phyloP scores from a whole-genome alignment of 2,888 invertebrate genomes.

The Chymomyza caudatula region DNA sequence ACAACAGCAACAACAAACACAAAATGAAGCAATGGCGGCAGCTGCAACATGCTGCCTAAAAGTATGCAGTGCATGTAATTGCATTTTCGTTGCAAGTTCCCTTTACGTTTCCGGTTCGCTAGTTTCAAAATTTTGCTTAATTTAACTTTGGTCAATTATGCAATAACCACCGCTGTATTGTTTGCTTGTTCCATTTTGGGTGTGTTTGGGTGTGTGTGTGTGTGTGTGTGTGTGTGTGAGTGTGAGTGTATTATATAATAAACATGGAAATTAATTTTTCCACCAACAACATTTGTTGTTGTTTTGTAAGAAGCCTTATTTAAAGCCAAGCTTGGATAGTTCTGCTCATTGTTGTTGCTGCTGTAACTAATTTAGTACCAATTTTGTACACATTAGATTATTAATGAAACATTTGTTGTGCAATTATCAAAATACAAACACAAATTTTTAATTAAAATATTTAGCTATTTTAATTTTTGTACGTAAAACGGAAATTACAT shows the following conservation, averaged over 20 bases:
- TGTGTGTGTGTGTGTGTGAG: conserved; percentile 17
- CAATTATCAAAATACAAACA: conserved; percentile 48
- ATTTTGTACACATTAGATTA: conserved; percentile 66
- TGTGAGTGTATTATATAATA: conserved; percentile 13
- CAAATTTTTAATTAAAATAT: conserved; percentile 60
- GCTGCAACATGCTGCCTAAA: conserved; percentile 31
- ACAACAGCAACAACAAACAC: conserved; percentile 13
- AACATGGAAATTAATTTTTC: conserved; percentile 54
- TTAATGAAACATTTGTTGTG: conserved; percentile 67
- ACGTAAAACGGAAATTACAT: conserved; percentile 44
- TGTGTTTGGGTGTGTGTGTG: neutral
- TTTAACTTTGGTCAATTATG: conserved; percentile 71
- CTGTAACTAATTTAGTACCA: conserved; percentile 67
- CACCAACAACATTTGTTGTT: conserved; percentile 29
- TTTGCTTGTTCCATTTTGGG: conserved; percentile 16
- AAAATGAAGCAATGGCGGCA: neutral
- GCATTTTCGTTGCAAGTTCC: conserved; percentile 47
- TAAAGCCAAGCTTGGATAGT: neutral
- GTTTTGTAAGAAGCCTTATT: neutral
- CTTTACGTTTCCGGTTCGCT: conserved; percentile 42
- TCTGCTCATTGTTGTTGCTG: neutral
- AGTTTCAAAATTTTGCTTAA: conserved; percentile 63
- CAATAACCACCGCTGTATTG: conserved; percentile 38
- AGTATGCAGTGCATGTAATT: conserved; percentile 65
- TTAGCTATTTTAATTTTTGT: conserved; percentile 8